phyloP scores from a whole-genome alignment of 2,888 invertebrate genomes.

The Erannis defoliaria region DNA sequence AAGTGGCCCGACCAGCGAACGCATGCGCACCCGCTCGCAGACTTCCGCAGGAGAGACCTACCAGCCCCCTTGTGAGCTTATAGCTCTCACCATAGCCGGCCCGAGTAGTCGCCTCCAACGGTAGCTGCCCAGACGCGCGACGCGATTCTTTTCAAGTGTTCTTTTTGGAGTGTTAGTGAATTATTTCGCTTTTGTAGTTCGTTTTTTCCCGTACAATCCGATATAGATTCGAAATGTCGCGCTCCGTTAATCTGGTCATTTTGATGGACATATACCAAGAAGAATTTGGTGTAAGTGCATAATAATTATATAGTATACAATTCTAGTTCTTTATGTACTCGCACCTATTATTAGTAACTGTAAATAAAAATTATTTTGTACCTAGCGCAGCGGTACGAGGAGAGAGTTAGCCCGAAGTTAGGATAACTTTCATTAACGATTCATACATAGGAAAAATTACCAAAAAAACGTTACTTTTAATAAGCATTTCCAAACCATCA shows the following conservation, averaged over 20 bases:
- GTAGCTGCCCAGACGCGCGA: not conserved
- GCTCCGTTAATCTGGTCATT: too few species aligned
- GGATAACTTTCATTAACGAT: not conserved
- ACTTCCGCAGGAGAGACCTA: conserved; percentile 72
- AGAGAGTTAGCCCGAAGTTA: not conserved
- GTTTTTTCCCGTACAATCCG: too few species aligned
- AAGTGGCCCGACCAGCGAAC: conserved; percentile 76
- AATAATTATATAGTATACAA: too few species aligned
- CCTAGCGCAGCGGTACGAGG: not conserved
- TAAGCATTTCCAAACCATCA: too few species aligned
- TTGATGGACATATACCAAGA: too few species aligned
- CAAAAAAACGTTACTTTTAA: too few species aligned
- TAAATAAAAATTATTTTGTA: not conserved
- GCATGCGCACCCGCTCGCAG: conserved; percentile 66
- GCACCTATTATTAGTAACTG: not conserved
- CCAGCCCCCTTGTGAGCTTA: conserved; percentile 71
- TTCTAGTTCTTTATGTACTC: too few species aligned
- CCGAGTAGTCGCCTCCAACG: not conserved
- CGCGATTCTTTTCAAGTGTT: not conserved
- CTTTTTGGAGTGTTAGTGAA: not conserved
- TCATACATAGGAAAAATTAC: not conserved
- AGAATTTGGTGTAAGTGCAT: too few species aligned
- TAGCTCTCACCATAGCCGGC: not conserved
- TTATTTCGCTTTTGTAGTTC: not conserved
- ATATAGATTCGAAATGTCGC: too few species aligned